These are phyloP conservation scores for Rapana venosa DNA, from an alignment of 2,888 invertebrate genomes.

Conservation along the genomic window DNA sequence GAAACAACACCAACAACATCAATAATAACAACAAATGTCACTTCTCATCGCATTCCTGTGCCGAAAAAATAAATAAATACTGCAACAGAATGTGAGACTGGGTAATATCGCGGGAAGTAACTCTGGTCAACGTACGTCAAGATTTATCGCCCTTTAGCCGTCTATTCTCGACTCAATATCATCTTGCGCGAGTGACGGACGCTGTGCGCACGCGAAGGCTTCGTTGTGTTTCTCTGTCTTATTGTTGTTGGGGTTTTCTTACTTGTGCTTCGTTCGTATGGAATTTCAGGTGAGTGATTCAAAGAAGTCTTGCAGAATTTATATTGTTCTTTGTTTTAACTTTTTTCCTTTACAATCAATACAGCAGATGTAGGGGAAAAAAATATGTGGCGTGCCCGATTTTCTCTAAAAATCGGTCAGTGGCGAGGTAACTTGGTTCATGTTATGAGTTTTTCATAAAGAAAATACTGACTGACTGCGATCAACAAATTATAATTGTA, in stretches of 20 bases:
- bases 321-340: not conserved
- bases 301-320: not conserved
- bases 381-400: conserved; percentile 18
- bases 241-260: not conserved
- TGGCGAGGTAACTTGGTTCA: not conserved
- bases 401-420: conserved; percentile 29
- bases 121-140: not conserved
- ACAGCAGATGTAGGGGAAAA: not conserved
- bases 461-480: not conserved
- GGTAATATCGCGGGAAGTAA: no score
- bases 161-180: not conserved
- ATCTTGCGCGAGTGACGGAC: conserved; percentile 1
- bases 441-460: not conserved
- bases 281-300: not conserved
- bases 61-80: not conserved
- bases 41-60: no score
- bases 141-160: not conserved
- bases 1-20: no score
- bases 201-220: not conserved
- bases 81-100: not conserved
- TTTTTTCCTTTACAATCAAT: not conserved
- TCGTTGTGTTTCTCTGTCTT: not conserved
- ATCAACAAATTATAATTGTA: not conserved
- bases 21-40: no score
- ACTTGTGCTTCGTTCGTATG: not conserved